Evolutionary conservation across 2,797 vertebrate species (phyloP), one percentile per base, ranked within the genome.

Genomic region (Macrochelys suwanniensis): DNA sequence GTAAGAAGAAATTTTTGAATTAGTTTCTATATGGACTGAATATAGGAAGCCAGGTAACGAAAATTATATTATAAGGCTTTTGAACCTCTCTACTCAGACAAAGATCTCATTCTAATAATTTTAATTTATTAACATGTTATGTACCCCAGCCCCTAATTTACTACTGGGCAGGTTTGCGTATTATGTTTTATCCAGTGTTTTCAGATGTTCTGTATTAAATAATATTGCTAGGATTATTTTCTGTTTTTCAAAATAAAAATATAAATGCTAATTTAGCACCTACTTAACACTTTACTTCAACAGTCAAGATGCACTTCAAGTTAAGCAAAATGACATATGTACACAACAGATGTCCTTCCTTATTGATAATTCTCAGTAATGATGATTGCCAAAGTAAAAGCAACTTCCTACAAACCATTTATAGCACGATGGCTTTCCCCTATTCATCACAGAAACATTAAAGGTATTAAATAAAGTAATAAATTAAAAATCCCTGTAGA

Each of bases 341-440:
- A 92, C n/a, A 89, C 53, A 92, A 81, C 86, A 54, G 85, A 84
- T 2, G 6, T n/a, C 15, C 80, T 57, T 45, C n/a, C 81, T 37
- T 90, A 85, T 81, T 6, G 25, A n/a, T 80, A 88, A 31, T 57
- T 96, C 88, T 91, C 37, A 57, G 16, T 76, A 95, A 82, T 82
- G 82, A 90, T 4, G 33, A 54, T 54, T 92, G 65, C 45, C 92
- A 82, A 81, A 68, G 59, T 51, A 92, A 88, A 93, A 89, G n/a
- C 81, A 92, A 71, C 9, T 28, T 74, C 89, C n/a, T 13, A 50
- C 25, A 76, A 84, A 92, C 81, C 84, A 3, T 68, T 89, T 74
- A 37, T 19, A 26, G 89, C 76, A 95, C 80, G 92, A 88, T 0
- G 1, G 4, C 0, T 45, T 49, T 88, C 59, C 80, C 53, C 61